Conservation (phyloP, 2,888 invertebrate genomes). For the Zygogramma bicolorata region DNA sequence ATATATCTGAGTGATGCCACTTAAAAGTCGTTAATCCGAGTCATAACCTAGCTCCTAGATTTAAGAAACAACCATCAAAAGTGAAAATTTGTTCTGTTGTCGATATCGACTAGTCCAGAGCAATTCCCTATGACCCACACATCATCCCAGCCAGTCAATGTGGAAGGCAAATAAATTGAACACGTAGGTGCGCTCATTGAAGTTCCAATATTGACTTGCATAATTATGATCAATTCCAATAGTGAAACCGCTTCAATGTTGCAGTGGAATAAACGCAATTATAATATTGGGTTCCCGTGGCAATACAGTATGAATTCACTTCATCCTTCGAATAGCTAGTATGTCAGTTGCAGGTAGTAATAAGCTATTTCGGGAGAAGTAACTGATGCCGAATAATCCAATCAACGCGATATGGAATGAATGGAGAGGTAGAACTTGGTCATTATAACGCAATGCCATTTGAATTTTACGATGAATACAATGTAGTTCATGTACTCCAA, state of each 20-base stretch:
- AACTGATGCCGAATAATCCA: neutral
- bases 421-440: too few relatives aligned
- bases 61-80: too few relatives aligned
- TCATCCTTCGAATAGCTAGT: neutral
- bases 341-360: neutral
- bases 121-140: neutral
- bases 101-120: neutral
- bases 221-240: constrained; percentile 5
- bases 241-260: neutral
- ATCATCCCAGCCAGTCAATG: neutral
- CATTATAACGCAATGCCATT: too few relatives aligned
- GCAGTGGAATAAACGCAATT: neutral
- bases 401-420: neutral
- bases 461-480: too few relatives aligned
- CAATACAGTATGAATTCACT: neutral
- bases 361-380: neutral
- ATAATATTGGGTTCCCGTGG: constrained; percentile 14
- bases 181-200: neutral
- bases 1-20: too few relatives aligned
- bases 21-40: too few relatives aligned
- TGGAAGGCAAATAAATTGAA: neutral
- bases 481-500: too few relatives aligned
- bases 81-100: neutral
- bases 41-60: too few relatives aligned
- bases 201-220: neutral